These are phyloP conservation scores for Halcyon leucocephala DNA, from an alignment of 2,797 vertebrate species.

Conservation along the genomic window DNA sequence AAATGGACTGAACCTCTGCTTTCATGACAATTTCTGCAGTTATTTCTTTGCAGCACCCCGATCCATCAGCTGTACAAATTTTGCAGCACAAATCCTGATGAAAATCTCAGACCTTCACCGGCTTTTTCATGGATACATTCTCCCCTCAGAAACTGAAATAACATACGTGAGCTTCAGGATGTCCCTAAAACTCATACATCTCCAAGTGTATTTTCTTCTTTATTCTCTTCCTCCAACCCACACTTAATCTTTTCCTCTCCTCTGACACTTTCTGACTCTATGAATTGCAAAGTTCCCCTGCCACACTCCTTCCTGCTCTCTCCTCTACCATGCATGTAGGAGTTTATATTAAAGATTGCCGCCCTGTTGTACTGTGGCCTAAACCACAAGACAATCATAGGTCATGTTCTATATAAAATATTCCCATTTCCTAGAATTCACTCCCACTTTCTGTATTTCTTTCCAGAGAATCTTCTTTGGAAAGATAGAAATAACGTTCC, in stretches of 20 bases:
- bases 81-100: not conserved
- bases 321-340: not conserved
- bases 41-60: not conserved
- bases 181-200: not conserved
- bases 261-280: not conserved
- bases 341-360: not conserved
- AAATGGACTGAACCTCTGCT: not conserved
- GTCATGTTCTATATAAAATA: not conserved
- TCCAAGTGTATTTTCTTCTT: not conserved
- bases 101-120: not conserved
- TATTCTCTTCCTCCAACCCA: not conserved
- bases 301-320: not conserved
- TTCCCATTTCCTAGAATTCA: conserved; percentile 1
- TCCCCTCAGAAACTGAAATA: not conserved
- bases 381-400: not conserved
- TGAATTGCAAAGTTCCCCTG: not conserved
- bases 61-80: not conserved
- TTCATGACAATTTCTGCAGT: not conserved
- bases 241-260: not conserved
- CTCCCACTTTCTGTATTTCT: not conserved
- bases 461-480: not conserved
- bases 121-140: not conserved
- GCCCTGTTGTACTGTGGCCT: not conserved
- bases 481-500: not conserved
- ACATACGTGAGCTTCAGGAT: not conserved